Conservation (phyloP, 1,140 invertebrate species). For the Paralvinella palmiformis region DNA sequence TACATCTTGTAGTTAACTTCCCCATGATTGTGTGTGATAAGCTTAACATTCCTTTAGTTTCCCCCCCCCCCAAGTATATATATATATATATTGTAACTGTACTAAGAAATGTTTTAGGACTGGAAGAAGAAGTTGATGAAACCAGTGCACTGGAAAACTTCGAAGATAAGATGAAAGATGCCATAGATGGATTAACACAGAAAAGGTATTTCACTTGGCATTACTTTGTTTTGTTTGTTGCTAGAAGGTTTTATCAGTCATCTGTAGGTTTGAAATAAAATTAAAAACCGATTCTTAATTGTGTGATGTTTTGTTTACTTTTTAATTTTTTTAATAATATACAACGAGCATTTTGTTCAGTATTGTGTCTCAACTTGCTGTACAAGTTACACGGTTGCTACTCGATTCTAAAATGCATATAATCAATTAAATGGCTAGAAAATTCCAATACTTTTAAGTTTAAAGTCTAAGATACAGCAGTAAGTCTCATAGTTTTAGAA, state of each 20-base stretch:
- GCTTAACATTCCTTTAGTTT: no score
- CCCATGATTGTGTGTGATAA: not conserved
- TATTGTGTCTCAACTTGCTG: not conserved
- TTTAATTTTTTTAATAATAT: not conserved
- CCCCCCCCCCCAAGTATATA: no score
- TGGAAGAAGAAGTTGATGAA: constrained; percentile 53
- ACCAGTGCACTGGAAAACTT: constrained; percentile 61
- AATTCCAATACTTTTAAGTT: no score
- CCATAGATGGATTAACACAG: constrained; percentile 75
- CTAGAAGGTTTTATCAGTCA: not conserved
- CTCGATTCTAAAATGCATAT: no score
- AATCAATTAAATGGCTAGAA: no score
- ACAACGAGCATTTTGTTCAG: not conserved
- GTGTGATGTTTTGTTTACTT: not conserved
- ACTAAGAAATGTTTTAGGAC: not conserved
- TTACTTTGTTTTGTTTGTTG: not conserved
- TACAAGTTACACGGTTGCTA: no score
- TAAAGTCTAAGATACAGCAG: no score
- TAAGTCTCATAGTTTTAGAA: no score
- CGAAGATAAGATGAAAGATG: constrained; percentile 81
- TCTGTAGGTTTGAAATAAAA: not conserved
- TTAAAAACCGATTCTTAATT: not conserved
- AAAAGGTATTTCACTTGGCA: constrained; percentile 57
- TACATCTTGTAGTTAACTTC: not conserved
- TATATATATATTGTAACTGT: not conserved